These are phyloP conservation scores for Barbus barbus DNA, from an alignment of 2,113 vertebrate species.

Conservation along the genomic window DNA sequence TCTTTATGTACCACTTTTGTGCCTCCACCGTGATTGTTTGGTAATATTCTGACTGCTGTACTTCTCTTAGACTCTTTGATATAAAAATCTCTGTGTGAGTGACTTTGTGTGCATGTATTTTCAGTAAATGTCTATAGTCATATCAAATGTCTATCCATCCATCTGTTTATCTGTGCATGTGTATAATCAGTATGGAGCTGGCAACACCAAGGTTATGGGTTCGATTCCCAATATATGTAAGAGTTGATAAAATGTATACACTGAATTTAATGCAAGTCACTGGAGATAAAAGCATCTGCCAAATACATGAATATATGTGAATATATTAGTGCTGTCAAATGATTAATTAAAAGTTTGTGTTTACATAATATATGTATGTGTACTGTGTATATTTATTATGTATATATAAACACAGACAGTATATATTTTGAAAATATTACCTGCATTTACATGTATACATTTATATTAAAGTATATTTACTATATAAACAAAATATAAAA, in stretches of 20 bases:
- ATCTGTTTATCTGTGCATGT: neutral
- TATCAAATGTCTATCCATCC: neutral
- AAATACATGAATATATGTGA: neutral
- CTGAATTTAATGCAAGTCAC: neutral
- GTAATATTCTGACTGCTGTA: neutral
- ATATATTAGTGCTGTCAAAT: too few species aligned
- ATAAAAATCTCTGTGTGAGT: neutral
- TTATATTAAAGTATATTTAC: too few species aligned
- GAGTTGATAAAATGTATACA: too few species aligned
- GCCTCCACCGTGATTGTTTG: neutral
- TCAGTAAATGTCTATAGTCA: neutral
- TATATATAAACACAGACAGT: too few species aligned
- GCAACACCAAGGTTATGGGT: neutral
- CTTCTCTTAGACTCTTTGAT: neutral
- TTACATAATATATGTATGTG: too few species aligned
- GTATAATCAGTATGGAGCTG: neutral
- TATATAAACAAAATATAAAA: too few species aligned
- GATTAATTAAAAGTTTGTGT: too few species aligned
- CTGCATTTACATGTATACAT: too few species aligned
- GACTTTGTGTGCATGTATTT: neutral
- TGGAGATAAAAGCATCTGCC: neutral
- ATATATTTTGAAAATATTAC: too few species aligned
- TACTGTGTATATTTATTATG: too few species aligned
- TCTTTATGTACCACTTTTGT: neutral
- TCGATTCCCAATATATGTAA: neutral